Percentiles rank a stretch among this genome's conserved stretches.
phyloP scores from a whole-genome alignment of 2,888 invertebrate genomes.

The Rutpela maculata region DNA sequence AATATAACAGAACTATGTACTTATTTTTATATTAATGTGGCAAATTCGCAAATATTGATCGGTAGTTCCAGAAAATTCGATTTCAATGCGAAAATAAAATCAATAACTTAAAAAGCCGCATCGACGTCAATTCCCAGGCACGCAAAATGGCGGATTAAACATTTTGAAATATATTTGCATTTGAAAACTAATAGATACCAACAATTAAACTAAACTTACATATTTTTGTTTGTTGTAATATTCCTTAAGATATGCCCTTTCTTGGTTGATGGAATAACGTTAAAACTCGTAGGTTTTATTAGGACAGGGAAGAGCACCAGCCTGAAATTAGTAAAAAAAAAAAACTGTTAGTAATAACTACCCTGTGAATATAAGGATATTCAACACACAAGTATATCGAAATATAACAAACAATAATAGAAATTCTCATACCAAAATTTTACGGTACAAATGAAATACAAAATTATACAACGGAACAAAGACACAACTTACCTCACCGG shows the following conservation, averaged over 20 bases:
- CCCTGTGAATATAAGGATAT: not conserved
- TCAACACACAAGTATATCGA: conserved; percentile 8
- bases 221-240: not conserved
- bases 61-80: not conserved
- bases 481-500: not conserved
- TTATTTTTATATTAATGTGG: not conserved
- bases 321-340: not conserved
- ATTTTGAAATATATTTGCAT: not conserved
- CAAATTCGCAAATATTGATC: not conserved
- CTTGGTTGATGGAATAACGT: not conserved
- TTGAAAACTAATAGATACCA: not conserved
- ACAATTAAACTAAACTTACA: not conserved
- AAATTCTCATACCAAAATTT: too few relatives aligned
- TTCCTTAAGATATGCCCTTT: not conserved
- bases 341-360: not conserved
- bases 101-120: not conserved
- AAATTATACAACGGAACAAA: not conserved
- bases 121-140: not conserved
- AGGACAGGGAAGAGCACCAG: not conserved
- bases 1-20: too few relatives aligned
- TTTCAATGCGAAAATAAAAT: not conserved
- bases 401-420: not conserved
- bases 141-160: not conserved
- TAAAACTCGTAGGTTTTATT: not conserved
- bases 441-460: too few relatives aligned